Evolutionary conservation across 2,888 invertebrate genomes (phyloP), one percentile per base, ranked within the genome.

Genomic region (Idaea dimidiata): DNA sequence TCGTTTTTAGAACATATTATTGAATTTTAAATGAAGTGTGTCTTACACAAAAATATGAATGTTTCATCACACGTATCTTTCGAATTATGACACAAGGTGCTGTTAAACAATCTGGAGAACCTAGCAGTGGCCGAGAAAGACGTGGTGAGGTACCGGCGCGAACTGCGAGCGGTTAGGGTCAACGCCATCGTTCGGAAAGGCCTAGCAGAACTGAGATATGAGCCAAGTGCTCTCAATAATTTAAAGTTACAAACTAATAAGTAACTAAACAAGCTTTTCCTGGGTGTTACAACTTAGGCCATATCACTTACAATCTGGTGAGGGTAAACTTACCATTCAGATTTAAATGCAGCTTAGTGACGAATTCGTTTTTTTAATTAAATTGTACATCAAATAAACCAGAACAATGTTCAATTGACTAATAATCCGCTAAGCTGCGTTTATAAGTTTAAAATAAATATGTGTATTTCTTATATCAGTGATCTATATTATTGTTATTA

Each of bases 31-130:
- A 24, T 24, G 24, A 8, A 43, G 14, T 43, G 43, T 7, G 10
- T 4, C 10, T 43, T 43, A 10, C 43, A 43, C 43, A 43, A 43
- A 43, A 7, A 43, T 43, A 43, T 8, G 14, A 43, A 43, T 43
- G 24, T 24, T 3, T 24, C 24, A 24, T 24, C 5, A 3, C 5
- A 43, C 14, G 10, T 5, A 43, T 16, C 54, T 54, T 57, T 55
- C 61, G 54, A 17, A 59, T 33, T 60, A 57, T 18, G 17, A 53
- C 18, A 55, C 54, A 71, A 93, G 92, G 90, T 91, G 2, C 77
- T 92, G 10, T 79, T 91, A 3, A 88, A 87, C 63, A 92, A 88
- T 67, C 69, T 88, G 62, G 92, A 92, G 66, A 91, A 91, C 65
- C 67, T 93, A 60, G 77, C 88, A 3, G 87, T 81, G 3, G 87